Conservation (phyloP, 1,140 invertebrate species). For the Pectinophora gossypiella region DNA sequence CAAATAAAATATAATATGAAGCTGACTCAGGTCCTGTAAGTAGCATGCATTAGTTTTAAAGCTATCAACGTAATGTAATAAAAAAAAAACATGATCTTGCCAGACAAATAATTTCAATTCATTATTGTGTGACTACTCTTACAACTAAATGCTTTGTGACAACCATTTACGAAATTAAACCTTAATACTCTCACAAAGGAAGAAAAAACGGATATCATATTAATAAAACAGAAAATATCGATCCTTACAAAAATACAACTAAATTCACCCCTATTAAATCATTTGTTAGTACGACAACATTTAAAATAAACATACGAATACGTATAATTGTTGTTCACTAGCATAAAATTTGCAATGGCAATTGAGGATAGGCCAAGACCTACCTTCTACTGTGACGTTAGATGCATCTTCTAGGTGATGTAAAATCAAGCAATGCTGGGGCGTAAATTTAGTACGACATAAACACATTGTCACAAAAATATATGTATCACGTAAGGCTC, state of each 20-base stretch:
- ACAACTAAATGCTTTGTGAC: conserved; percentile 27
- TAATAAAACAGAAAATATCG: conserved; percentile 10
- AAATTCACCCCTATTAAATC: background rate
- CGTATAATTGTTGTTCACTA: background rate
- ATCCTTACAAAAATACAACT: conserved; percentile 18
- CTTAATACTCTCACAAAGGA: background rate
- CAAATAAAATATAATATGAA: conserved; percentile 23
- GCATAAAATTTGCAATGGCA: conserved; percentile 19
- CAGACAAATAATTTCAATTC: background rate
- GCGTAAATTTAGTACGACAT: too few relatives aligned
- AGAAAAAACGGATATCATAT: background rate
- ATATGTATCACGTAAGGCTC: too few relatives aligned
- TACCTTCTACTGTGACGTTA: background rate
- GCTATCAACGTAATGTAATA: background rate
- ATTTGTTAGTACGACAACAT: conserved; percentile 14
- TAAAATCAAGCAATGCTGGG: too few relatives aligned
- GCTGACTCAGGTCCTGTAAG: conserved; percentile 9
- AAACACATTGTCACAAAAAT: too few relatives aligned
- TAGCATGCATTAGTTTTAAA: conserved; percentile 3
- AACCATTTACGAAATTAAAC: conserved; percentile 12
- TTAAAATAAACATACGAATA: background rate
- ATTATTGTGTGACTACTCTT: conserved; percentile 8
- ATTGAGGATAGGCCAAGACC: background rate
- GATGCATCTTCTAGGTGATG: background rate
- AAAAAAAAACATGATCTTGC: background rate